Percentiles rank a stretch among this genome's conserved stretches.
Conservation (phyloP, 2,113 vertebrate species). For the Gymnogyps californianus region DNA sequence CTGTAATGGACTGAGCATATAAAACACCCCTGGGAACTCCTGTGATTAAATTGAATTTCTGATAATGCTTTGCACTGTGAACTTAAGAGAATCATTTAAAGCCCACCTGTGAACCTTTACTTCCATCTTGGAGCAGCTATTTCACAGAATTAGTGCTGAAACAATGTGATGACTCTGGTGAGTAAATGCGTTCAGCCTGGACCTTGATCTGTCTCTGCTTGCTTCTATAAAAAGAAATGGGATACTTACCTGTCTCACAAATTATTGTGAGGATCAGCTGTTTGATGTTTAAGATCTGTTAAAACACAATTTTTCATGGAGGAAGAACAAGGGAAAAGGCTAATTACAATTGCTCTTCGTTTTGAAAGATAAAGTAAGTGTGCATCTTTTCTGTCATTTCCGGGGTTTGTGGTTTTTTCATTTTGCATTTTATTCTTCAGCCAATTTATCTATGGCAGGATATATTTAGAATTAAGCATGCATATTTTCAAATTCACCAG, state of each 20-base stretch:
- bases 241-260: neutral
- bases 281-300: neutral
- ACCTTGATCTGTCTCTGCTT: neutral
- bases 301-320: neutral
- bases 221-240: neutral
- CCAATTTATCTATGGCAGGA: neutral
- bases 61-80: slow-evolving; percentile 18
- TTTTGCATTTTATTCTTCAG: neutral
- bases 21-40: neutral
- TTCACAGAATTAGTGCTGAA: neutral
- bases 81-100: slow-evolving; percentile 24
- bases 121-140: neutral
- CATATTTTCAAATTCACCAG: neutral
- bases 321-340: neutral
- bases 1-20: slow-evolving; percentile 5
- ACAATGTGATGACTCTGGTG: neutral
- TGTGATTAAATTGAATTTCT: slow-evolving; percentile 10
- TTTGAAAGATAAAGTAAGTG: neutral
- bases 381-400: neutral
- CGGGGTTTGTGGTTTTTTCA: neutral
- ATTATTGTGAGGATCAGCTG: neutral
- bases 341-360: neutral
- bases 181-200: neutral
- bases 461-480: neutral
- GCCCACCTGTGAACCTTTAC: slow-evolving; percentile 18